These are phyloP conservation scores for Pseudomugil tenellus DNA, from an alignment of 2,797 vertebrate species.

Conservation along the genomic window DNA sequence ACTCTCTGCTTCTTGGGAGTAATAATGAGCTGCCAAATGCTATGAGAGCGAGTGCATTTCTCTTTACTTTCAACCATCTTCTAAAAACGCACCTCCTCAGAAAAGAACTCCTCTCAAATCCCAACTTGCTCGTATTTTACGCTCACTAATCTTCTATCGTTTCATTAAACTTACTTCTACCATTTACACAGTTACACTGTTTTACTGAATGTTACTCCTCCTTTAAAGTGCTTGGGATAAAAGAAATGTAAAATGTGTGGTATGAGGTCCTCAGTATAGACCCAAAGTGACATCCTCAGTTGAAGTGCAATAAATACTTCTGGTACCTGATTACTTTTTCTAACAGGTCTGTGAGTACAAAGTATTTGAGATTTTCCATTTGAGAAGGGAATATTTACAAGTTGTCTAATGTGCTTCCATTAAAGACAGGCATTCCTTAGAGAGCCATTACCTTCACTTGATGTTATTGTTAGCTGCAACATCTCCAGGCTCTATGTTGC, in stretches of 20 bases:
- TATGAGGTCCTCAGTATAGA: background rate
- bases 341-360: conserved; percentile 6
- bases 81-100: background rate
- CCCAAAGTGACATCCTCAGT: background rate
- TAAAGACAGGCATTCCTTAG: conserved; percentile 23
- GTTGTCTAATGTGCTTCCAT: conserved; percentile 12
- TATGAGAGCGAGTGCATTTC: background rate
- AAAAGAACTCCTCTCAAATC: background rate
- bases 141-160: background rate
- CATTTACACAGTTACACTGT: too few species aligned
- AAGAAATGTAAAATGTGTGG: background rate
- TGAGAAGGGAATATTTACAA: conserved; percentile 22
- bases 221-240: background rate
- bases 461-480: conserved; percentile 50
- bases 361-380: conserved; percentile 22
- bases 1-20: background rate
- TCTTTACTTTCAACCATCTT: background rate
- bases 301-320: too few species aligned
- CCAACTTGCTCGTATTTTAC: background rate
- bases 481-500: conserved; percentile 41
- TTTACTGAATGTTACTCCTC: background rate
- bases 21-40: background rate
- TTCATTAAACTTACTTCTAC: background rate
- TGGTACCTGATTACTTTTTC: background rate
- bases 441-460: conserved; percentile 28